Evolutionary conservation across 2,113 vertebrate species (phyloP).

Genomic region (Stigmatopora argus): DNA sequence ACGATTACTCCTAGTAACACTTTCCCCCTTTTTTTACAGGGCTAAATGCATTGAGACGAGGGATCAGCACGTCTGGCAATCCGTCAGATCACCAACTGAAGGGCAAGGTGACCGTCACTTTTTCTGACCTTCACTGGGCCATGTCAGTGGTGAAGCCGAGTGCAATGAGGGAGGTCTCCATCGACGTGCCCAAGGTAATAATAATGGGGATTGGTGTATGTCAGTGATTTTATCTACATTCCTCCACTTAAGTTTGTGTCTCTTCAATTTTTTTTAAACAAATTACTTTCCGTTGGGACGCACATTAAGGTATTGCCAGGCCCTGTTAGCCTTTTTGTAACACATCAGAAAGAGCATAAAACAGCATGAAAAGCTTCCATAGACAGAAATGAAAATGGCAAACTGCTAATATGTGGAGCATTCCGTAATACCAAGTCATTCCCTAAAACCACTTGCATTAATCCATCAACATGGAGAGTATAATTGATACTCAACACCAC

Average conservation of each 20-base stretch:
- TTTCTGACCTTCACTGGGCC: slow-evolving; percentile 84
- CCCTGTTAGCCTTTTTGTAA: too few species aligned
- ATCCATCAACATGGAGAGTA: background rate
- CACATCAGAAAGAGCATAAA: too few species aligned
- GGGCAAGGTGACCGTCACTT: slow-evolving; percentile 75
- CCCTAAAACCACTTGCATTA: background rate
- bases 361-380: background rate
- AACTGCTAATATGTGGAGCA: background rate
- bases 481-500: background rate
- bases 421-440: background rate
- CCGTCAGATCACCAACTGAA: slow-evolving; percentile 72
- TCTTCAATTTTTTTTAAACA: too few species aligned
- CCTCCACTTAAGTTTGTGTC: too few species aligned
- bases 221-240: too few species aligned
- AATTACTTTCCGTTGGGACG: too few species aligned
- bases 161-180: slow-evolving; percentile 94
- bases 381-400: background rate
- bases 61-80: slow-evolving; percentile 49
- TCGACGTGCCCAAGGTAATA: slow-evolving; percentile 95
- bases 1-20: background rate
- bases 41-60: slow-evolving; percentile 76
- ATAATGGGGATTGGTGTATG: too few species aligned
- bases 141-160: slow-evolving; percentile 89
- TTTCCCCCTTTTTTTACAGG: slow-evolving; percentile 63
- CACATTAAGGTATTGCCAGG: too few species aligned